A percentile compares a stretch with the other conserved stretches of the same genome.
phyloP scores from a whole-genome alignment of 2,113 vertebrate genomes.

The Paradisaea rubra region DNA sequence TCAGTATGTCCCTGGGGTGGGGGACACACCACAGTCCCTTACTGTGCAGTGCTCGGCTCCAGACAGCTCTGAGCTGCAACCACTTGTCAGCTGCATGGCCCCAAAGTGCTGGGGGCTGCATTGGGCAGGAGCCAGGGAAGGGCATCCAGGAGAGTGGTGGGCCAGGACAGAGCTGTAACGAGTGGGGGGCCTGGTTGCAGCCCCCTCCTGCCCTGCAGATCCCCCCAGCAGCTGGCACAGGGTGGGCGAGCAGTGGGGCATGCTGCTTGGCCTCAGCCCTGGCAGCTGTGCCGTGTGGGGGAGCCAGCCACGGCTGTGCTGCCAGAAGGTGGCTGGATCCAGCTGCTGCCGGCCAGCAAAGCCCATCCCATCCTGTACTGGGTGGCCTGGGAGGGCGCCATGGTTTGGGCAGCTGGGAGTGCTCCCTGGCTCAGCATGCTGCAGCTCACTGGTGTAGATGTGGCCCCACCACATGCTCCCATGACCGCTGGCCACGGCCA shows the following conservation, averaged over 20 bases:
- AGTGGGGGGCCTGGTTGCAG: neutral
- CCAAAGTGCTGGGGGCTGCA: neutral
- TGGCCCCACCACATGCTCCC: neutral
- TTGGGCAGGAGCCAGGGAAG: neutral
- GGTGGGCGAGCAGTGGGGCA: neutral
- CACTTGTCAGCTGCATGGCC: fast-evolving
- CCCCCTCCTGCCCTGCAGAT: neutral
- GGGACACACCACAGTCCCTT: neutral
- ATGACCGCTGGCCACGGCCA: neutral
- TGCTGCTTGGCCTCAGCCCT: fast-evolving
- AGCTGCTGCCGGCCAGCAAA: neutral
- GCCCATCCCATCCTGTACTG: neutral
- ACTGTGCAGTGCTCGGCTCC: fast-evolving
- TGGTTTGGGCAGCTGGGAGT: slow-evolving; percentile 37
- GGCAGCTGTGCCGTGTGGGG: neutral
- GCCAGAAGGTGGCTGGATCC: slow-evolving; percentile 14
- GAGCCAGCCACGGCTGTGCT: neutral
- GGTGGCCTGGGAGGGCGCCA: neutral
- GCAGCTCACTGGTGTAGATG: neutral
- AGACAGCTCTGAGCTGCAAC: fast-evolving
- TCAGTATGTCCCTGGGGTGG: no score
- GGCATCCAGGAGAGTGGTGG: fast-evolving
- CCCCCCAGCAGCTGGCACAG: neutral
- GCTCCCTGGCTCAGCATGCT: neutral
- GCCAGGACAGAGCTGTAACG: neutral